Percentiles rank a stretch among this genome's conserved stretches.
Evolutionary conservation across 2,888 invertebrate genomes (phyloP).

Genomic region (Gandaritis pyraliata): DNA sequence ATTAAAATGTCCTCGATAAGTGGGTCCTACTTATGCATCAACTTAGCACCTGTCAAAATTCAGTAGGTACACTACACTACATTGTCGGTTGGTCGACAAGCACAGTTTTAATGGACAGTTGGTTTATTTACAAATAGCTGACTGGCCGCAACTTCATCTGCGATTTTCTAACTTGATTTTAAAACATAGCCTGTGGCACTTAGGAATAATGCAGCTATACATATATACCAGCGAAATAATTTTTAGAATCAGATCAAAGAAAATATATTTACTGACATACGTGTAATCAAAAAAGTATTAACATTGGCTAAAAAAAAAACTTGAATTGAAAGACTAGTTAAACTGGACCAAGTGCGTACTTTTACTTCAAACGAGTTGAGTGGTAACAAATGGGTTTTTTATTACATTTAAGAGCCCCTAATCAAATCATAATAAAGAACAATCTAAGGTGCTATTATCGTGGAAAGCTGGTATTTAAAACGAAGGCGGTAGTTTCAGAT

Average conservation of each 20-base stretch:
- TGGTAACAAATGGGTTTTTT: constrained; percentile 1
- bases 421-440: constrained; percentile 3
- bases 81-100: no score
- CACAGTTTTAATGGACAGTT: no score
- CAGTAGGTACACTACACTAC: no score
- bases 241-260: no score
- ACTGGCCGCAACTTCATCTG: no score
- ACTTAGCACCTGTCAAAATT: not conserved
- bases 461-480: not conserved
- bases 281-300: constrained; percentile 17
- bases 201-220: no score
- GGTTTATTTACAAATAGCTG: no score
- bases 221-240: no score
- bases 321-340: constrained; percentile 20
- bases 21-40: not conserved
- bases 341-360: constrained; percentile 10
- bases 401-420: not conserved
- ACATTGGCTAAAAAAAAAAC: not conserved
- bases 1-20: constrained; percentile 3
- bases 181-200: no score
- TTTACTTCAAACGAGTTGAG: constrained; percentile 7
- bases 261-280: no score
- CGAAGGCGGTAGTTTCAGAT: not conserved
- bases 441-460: not conserved
- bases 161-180: no score